Evolutionary conservation across 64 coral and sea anemone species (phyloP).

Genomic region (Acropora yongei): DNA sequence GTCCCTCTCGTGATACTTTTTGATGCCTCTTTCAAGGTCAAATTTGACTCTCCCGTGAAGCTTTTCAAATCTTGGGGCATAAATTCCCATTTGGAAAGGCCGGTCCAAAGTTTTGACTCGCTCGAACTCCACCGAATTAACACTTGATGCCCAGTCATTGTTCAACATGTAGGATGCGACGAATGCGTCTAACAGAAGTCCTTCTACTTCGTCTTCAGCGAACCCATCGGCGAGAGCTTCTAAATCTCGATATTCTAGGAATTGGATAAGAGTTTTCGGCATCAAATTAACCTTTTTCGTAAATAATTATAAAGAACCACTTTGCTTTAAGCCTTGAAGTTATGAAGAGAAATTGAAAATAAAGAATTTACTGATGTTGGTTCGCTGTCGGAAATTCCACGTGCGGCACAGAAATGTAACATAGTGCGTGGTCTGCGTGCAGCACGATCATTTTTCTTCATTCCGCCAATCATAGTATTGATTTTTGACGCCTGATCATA

Average conservation of each 20-base stretch:
- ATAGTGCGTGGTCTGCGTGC: too few species aligned
- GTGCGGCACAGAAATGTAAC: too few species aligned
- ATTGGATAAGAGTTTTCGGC: not conserved
- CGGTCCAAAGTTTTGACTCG: not conserved
- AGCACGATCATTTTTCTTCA: too few species aligned
- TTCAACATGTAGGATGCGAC: not conserved
- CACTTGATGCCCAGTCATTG: not conserved
- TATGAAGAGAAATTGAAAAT: too few species aligned
- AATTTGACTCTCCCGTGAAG: not conserved
- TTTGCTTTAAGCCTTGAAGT: too few species aligned
- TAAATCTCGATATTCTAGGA: not conserved
- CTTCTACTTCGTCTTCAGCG: not conserved
- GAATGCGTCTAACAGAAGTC: not conserved
- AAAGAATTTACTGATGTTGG: too few species aligned
- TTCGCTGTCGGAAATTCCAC: too few species aligned
- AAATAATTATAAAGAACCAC: too few species aligned
- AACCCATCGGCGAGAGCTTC: not conserved
- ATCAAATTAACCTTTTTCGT: too few species aligned
- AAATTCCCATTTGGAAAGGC: not conserved
- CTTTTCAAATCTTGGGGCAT: not conserved
- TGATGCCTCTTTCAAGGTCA: not conserved
- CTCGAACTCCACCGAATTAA: not conserved
- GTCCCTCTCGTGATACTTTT: not conserved
- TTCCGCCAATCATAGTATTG: too few species aligned
- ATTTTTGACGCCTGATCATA: too few species aligned